These are phyloP conservation scores for Magallana gigas DNA, from an alignment of 1,140 invertebrate species.

Conservation along the genomic window DNA sequence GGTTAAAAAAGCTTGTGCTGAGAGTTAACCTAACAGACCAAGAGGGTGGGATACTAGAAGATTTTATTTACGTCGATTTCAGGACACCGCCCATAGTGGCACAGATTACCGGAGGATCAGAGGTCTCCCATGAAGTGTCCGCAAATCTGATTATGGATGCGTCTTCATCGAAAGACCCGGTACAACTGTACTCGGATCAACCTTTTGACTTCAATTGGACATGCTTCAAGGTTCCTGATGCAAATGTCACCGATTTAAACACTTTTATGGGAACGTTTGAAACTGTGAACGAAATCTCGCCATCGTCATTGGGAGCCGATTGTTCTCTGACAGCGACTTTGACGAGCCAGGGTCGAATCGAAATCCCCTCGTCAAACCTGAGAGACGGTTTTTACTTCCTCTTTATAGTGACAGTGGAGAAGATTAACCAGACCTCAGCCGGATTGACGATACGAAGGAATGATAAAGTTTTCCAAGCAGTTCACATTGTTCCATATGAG, in stretches of 20 bases:
- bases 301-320: neutral
- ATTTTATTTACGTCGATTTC: conserved; percentile 36
- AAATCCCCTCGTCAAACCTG: neutral
- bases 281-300: neutral
- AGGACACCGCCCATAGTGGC: conserved; percentile 35
- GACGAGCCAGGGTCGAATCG: neutral
- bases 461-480: conserved; percentile 6
- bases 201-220: conserved; percentile 2
- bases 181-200: neutral
- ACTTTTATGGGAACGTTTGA: neutral
- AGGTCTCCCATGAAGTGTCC: neutral
- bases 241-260: neutral
- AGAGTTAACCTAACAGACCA: conserved; percentile 36
- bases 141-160: conserved; percentile 25
- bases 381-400: neutral
- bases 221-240: neutral
- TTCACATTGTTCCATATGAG: conserved; percentile 13
- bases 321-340: neutral
- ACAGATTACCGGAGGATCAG: conserved; percentile 20
- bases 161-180: neutral
- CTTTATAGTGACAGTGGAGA: neutral
- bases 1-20: conserved; percentile 28
- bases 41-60: conserved; percentile 35
- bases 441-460: neutral
- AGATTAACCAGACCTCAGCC: neutral